These are phyloP conservation scores for Coturnix japonica DNA, from an alignment of 2,113 vertebrate species.

Conservation along the genomic window DNA sequence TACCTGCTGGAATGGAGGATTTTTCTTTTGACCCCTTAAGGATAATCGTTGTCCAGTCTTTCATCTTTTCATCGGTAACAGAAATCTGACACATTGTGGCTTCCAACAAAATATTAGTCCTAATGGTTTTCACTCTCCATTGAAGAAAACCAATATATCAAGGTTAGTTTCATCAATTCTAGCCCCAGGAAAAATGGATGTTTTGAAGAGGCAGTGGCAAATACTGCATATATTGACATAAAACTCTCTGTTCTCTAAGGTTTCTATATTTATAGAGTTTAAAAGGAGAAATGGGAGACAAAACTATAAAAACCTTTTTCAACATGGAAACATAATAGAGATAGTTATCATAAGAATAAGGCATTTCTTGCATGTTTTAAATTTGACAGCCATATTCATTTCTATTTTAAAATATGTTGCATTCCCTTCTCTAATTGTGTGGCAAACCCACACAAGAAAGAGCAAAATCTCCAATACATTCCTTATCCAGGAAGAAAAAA, in stretches of 20 bases:
- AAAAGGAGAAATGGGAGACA: not conserved
- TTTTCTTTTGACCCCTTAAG: not conserved
- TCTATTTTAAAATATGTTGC: not conserved
- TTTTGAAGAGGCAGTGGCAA: not conserved
- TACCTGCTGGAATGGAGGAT: not conserved
- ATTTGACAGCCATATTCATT: not conserved
- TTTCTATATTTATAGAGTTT: not conserved
- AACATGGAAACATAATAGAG: not conserved
- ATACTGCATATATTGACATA: not conserved
- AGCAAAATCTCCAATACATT: not conserved
- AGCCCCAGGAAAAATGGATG: not conserved
- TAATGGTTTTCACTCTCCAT: not conserved
- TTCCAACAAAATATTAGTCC: not conserved
- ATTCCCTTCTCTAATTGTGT: not conserved
- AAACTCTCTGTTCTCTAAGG: not conserved
- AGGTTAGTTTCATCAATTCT: not conserved
- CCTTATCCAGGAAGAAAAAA: not conserved
- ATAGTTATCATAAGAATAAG: not conserved
- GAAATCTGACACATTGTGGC: not conserved
- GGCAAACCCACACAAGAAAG: not conserved
- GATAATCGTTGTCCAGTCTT: slow-evolving; percentile 1
- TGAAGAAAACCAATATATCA: not conserved
- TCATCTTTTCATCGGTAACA: not conserved
- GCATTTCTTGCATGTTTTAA: not conserved
- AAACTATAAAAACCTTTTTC: not conserved